phyloP scores from a whole-genome alignment of 2,888 invertebrate species.

The Liodrosophila aerea region DNA sequence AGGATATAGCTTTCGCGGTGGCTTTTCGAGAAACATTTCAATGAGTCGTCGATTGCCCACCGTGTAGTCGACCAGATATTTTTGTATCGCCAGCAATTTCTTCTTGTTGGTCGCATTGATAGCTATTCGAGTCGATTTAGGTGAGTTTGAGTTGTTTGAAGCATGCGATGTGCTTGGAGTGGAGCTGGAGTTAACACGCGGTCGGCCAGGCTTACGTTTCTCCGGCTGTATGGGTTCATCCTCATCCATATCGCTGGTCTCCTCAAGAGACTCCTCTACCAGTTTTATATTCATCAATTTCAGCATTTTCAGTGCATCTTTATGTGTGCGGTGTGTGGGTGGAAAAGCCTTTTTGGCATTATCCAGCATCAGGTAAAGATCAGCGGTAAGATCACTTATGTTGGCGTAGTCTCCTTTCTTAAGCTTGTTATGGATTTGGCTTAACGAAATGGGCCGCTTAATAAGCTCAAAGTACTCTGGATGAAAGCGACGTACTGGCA shows the following conservation, averaged over 20 bases:
- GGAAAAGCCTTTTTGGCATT: slow-evolving; percentile 96
- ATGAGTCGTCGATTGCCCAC: slow-evolving; percentile 93
- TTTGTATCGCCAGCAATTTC: slow-evolving; percentile 91
- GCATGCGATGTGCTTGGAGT: slow-evolving; percentile 56
- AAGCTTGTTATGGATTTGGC: slow-evolving; percentile 94
- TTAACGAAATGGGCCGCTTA: slow-evolving; percentile 95
- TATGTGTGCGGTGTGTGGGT: slow-evolving; percentile 90
- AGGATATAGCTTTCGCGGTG: slow-evolving; percentile 96
- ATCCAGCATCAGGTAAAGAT: slow-evolving; percentile 97
- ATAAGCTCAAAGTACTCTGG: slow-evolving; percentile 99
- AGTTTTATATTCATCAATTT: slow-evolving; percentile 92
- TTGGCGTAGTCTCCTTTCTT: slow-evolving; percentile 91
- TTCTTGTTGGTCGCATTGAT: slow-evolving; percentile 85
- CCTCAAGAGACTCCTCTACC: slow-evolving; percentile 80
- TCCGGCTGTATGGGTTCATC: slow-evolving; percentile 64
- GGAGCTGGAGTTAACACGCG: slow-evolving; percentile 75
- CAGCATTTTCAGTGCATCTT: slow-evolving; percentile 92
- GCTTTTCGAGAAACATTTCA: slow-evolving; percentile 97
- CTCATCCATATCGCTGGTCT: slow-evolving; percentile 75
- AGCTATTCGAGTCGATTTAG: slow-evolving; percentile 78
- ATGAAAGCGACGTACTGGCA: slow-evolving; percentile 95
- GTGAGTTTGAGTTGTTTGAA: slow-evolving; percentile 65
- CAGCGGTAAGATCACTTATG: slow-evolving; percentile 94
- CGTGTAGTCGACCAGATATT: slow-evolving; percentile 87
- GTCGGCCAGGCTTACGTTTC: slow-evolving; percentile 78